phyloP scores from a whole-genome alignment of 2,888 invertebrate genomes.

The Dasysyrphus albostriatus region DNA sequence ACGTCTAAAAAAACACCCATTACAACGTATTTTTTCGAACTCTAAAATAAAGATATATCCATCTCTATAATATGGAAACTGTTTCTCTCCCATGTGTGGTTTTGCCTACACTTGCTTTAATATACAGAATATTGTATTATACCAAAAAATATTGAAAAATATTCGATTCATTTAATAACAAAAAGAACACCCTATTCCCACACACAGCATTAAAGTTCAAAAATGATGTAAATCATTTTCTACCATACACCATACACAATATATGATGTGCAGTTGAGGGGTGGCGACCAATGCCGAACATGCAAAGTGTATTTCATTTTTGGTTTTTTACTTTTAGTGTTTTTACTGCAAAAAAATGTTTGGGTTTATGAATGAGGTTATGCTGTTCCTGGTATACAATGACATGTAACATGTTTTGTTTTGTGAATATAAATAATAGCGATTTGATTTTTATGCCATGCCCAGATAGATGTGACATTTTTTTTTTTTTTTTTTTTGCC shows the following conservation, averaged over 20 bases:
- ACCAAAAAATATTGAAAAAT: too few relatives aligned
- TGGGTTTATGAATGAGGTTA: constrained; percentile 23
- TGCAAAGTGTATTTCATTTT: constrained; percentile 21
- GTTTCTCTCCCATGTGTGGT: too few relatives aligned
- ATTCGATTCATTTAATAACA: not conserved
- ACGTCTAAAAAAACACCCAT: too few relatives aligned
- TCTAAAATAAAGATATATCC: too few relatives aligned
- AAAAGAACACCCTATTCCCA: constrained; percentile 1
- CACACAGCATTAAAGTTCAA: not conserved
- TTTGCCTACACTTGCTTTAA: too few relatives aligned
- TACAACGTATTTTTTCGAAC: too few relatives aligned
- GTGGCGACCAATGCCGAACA: constrained; percentile 16
- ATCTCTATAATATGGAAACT: too few relatives aligned
- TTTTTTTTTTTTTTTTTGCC: not conserved
- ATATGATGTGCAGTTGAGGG: not conserved
- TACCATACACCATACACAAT: not conserved
- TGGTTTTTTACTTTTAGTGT: not conserved
- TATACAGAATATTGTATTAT: too few relatives aligned
- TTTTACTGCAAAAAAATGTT: constrained; percentile 25
- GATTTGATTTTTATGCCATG: constrained; percentile 22
- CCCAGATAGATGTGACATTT: not conserved
- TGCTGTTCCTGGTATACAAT: constrained; percentile 7
- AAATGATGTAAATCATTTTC: constrained; percentile 29
- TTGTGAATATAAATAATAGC: constrained; percentile 29
- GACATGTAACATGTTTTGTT: constrained; percentile 17